Evolutionary conservation across 1,140 invertebrate genomes (phyloP).

Genomic region (Lepeophtheirus salmonis): DNA sequence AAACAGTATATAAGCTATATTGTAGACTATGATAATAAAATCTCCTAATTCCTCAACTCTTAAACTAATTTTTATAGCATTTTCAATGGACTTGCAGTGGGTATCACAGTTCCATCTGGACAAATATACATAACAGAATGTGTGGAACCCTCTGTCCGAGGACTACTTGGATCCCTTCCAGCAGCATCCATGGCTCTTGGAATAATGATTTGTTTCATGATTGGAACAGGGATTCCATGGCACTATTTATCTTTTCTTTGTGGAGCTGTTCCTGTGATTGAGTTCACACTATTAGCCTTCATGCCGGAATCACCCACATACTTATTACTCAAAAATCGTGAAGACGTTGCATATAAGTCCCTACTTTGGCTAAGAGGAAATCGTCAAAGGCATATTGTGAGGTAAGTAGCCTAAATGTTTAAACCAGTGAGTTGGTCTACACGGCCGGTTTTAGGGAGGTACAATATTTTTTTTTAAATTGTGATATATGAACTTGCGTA

Average conservation of each 20-base stretch:
- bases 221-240: background rate
- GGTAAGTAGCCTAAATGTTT: no score
- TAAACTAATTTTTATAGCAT: constrained; percentile 4
- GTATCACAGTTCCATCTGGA: constrained; percentile 7
- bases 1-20: no score
- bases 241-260: constrained; percentile 5
- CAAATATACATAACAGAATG: constrained; percentile 12
- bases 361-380: constrained; percentile 8
- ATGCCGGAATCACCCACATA: constrained; percentile 3
- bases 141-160: background rate
- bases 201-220: background rate
- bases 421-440: no score
- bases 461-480: no score
- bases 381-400: no score
- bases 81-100: constrained; percentile 4
- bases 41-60: background rate
- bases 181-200: constrained; percentile 11
- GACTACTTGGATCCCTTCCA: background rate
- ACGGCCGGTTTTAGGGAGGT: no score
- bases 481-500: no score
- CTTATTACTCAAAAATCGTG: background rate
- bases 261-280: background rate
- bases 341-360: background rate
- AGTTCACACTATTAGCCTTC: background rate
- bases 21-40: background rate